phyloP scores from a whole-genome alignment of 2,113 vertebrate species.

The Sinocyclocheilus anophthalmus region DNA sequence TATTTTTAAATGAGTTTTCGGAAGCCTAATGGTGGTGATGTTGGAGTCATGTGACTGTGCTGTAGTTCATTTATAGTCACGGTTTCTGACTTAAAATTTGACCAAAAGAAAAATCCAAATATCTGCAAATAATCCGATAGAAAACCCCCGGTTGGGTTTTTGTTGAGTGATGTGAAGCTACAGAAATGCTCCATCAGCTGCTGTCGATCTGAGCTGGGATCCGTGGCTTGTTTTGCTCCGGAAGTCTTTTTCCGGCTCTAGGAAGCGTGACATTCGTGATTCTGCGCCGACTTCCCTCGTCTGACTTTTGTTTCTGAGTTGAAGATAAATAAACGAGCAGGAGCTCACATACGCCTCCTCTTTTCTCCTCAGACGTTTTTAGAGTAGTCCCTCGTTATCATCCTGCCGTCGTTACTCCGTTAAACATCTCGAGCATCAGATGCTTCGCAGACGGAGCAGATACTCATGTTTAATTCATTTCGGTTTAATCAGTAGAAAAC shows the following conservation, averaged over 20 bases:
- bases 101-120: too few relatives aligned
- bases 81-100: too few relatives aligned
- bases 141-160: too few relatives aligned
- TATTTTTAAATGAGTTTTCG: too few relatives aligned
- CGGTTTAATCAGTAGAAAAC: not conserved
- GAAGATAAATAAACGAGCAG: slow-evolving; percentile 74
- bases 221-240: slow-evolving; percentile 55
- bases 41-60: too few relatives aligned
- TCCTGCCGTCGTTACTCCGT: slow-evolving; percentile 11
- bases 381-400: slow-evolving; percentile 25
- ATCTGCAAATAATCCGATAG: too few relatives aligned
- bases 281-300: slow-evolving; percentile 73
- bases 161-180: too few relatives aligned
- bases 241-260: slow-evolving; percentile 77
- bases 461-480: slow-evolving; percentile 35
- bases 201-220: too few relatives aligned
- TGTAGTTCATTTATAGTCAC: too few relatives aligned
- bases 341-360: slow-evolving; percentile 54
- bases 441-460: not conserved
- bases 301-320: slow-evolving; percentile 76
- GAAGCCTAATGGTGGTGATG: too few relatives aligned
- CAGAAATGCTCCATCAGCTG: too few relatives aligned
- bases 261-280: slow-evolving; percentile 78
- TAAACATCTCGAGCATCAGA: slow-evolving; percentile 11
- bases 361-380: slow-evolving; percentile 45